These are phyloP conservation scores for Corythornis leucogaster DNA, from an alignment of 2,797 vertebrate genomes.

Conservation along the genomic window DNA sequence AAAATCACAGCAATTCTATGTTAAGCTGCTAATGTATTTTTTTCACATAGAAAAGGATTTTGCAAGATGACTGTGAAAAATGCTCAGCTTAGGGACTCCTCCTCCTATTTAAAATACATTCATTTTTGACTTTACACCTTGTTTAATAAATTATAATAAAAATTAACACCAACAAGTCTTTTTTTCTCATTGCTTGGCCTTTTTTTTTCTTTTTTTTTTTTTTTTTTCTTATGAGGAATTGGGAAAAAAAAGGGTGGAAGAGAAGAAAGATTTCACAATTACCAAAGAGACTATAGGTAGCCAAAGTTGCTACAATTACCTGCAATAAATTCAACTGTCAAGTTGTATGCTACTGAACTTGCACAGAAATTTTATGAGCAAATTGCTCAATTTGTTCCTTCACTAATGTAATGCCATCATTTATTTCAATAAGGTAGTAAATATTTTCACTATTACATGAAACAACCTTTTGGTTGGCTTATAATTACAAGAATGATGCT, in stretches of 20 bases:
- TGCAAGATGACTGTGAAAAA: neutral
- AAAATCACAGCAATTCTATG: neutral
- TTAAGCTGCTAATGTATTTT: neutral
- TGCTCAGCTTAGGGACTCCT: neutral
- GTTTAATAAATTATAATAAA: neutral
- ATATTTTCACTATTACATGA: constrained; percentile 76
- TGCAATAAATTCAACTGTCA: constrained; percentile 68
- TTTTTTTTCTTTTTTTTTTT: constrained; percentile 1
- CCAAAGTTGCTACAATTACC: constrained; percentile 66
- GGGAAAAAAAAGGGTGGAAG: neutral
- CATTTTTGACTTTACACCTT: neutral
- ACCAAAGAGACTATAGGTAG: constrained; percentile 36
- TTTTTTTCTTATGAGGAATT: neutral
- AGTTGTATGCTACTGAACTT: constrained; percentile 64
- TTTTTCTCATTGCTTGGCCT: neutral
- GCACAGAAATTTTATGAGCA: constrained; percentile 68
- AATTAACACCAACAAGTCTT: neutral
- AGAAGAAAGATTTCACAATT: constrained; percentile 7
- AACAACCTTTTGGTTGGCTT: constrained; percentile 86
- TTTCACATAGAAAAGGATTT: neutral
- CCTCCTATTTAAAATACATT: neutral
- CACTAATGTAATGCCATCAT: constrained; percentile 69
- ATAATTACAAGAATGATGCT: constrained; percentile 91
- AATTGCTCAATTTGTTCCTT: constrained; percentile 70
- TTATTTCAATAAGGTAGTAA: constrained; percentile 76